Evolutionary conservation across 2,888 invertebrate genomes (phyloP).

Genomic region (Brachyptera risi): DNA sequence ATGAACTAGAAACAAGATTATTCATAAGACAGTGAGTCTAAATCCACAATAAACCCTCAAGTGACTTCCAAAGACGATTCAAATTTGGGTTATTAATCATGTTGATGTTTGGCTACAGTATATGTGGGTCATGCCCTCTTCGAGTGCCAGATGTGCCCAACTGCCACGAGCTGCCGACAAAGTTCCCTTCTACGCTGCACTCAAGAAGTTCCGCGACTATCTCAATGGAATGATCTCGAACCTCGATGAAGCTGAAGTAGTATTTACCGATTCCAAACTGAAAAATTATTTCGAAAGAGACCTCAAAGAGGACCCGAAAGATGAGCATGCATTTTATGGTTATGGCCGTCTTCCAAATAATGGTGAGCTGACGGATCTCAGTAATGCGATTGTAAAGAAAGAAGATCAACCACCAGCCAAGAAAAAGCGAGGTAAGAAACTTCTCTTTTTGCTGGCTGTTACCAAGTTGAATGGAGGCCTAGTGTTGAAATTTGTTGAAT

Average conservation of each 20-base stretch:
- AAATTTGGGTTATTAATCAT: too few species aligned
- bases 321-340: conserved; percentile 36
- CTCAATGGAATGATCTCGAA: conserved; percentile 81
- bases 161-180: conserved; percentile 96
- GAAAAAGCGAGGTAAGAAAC: conserved; percentile 76
- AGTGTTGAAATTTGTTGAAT: too few species aligned
- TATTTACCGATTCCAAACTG: conserved; percentile 70
- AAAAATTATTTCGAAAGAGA: conserved; percentile 60
- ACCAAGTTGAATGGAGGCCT: too few species aligned
- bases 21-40: too few species aligned
- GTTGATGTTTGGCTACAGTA: too few species aligned
- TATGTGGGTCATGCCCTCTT: conserved; percentile 99
- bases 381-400: conserved; percentile 50
- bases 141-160: conserved; percentile 94
- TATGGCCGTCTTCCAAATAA: conserved; percentile 34
- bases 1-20: too few species aligned
- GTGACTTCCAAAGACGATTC: too few species aligned
- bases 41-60: too few species aligned
- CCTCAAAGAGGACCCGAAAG: conserved; percentile 44
- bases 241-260: conserved; percentile 82
- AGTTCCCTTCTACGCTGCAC: conserved; percentile 93
- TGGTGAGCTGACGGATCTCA: conserved; percentile 46
- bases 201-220: conserved; percentile 93
- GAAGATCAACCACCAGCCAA: conserved; percentile 51
- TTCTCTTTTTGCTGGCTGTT: too few species aligned